Evolutionary conservation across 2,797 vertebrate genomes (phyloP).

Genomic region (Crenuchus spilurus): DNA sequence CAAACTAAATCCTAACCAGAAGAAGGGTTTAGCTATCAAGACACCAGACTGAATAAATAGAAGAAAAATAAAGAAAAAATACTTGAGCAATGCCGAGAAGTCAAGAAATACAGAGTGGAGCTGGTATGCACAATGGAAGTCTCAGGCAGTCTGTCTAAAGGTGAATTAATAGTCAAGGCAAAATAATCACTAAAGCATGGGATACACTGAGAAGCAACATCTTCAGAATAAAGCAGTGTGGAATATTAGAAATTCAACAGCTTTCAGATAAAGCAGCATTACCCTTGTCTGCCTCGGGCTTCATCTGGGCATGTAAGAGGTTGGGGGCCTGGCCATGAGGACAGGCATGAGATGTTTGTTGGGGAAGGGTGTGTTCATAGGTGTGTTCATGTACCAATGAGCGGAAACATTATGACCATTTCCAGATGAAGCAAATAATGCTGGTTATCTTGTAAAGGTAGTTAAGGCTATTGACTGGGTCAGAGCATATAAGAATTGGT

Average conservation of each 20-base stretch:
- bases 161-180: constrained; percentile 3
- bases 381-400: too few species aligned
- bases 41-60: constrained; percentile 14
- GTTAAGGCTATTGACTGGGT: too few species aligned
- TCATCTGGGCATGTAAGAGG: not conserved
- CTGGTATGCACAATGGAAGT: not conserved
- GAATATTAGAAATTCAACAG: not conserved
- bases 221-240: not conserved
- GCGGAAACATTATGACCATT: too few species aligned
- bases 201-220: not conserved
- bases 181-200: not conserved
- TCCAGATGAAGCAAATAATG: too few species aligned
- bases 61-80: not conserved
- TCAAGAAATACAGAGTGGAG: not conserved
- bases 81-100: not conserved
- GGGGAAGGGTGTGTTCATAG: too few species aligned
- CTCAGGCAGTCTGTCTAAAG: not conserved
- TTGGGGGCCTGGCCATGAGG: not conserved
- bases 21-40: not conserved
- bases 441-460: too few species aligned
- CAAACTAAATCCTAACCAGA: not conserved
- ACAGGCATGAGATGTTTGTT: not conserved
- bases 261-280: not conserved
- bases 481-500: too few species aligned
- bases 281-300: not conserved